Conservation (phyloP, 2,113 vertebrate genomes). For the Sander lucioperca region DNA sequence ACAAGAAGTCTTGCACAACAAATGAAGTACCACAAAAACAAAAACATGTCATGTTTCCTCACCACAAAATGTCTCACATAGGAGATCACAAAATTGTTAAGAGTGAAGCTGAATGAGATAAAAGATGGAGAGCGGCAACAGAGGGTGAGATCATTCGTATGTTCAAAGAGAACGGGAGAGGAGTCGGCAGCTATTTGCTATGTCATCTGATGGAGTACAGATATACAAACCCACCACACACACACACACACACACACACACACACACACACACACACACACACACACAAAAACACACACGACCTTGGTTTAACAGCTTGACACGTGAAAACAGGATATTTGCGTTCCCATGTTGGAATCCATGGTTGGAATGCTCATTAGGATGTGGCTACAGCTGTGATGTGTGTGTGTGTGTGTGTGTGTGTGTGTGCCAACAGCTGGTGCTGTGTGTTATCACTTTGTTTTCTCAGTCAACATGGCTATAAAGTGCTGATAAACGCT, state of each 20-base stretch:
- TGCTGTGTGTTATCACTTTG: conserved; percentile 54
- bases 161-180: not conserved
- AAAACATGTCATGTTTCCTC: not conserved
- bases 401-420: conserved; percentile 27
- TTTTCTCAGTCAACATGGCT: conserved; percentile 63
- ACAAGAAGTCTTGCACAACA: not conserved
- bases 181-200: not conserved
- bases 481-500: conserved; percentile 60
- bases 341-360: conserved; percentile 52
- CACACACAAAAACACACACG: too few relatives aligned
- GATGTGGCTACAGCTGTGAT: conserved; percentile 64
- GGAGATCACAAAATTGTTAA: not conserved
- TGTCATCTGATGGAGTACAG: not conserved
- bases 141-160: not conserved
- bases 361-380: conserved; percentile 64
- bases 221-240: conserved; percentile 19
- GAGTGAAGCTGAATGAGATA: not conserved
- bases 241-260: not conserved
- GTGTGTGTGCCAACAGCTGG: conserved; percentile 35
- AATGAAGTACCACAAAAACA: not conserved
- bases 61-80: not conserved
- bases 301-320: conserved; percentile 37
- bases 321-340: conserved; percentile 67
- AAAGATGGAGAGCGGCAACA: not conserved
- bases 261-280: not conserved